These are phyloP conservation scores for Pristionchus pacificus DNA, from an alignment of 1,140 invertebrate species.

Conservation along the genomic window DNA sequence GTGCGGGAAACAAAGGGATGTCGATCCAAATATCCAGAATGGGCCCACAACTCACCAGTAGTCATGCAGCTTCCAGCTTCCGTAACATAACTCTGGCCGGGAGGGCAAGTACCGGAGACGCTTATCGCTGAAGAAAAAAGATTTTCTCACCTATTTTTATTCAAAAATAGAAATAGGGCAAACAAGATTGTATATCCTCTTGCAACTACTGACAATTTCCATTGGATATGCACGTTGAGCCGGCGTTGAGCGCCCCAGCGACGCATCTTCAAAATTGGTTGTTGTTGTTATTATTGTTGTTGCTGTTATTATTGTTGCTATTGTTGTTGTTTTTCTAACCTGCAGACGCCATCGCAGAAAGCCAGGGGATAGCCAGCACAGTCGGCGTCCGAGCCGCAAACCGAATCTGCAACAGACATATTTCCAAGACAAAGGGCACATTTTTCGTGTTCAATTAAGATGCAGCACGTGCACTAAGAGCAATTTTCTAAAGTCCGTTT, in stretches of 20 bases:
- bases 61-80: constrained; percentile 53
- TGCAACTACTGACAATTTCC: constrained; percentile 10
- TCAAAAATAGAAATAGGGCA: too few species aligned
- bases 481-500: too few species aligned
- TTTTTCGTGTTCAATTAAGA: too few species aligned
- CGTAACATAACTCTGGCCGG: constrained; percentile 49
- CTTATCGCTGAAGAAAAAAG: constrained; percentile 21
- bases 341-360: constrained; percentile 54
- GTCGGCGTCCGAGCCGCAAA: constrained; percentile 42
- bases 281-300: too few species aligned
- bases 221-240: constrained; percentile 49
- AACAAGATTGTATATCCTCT: neutral
- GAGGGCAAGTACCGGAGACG: constrained; percentile 39
- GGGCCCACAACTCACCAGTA: constrained; percentile 32
- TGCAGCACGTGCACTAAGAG: too few species aligned
- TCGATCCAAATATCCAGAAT: constrained; percentile 11
- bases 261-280: too few species aligned
- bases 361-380: constrained; percentile 53
- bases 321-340: too few species aligned
- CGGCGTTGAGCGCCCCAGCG: constrained; percentile 52
- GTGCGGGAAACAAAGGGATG: too few species aligned
- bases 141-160: too few species aligned
- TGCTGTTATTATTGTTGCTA: too few species aligned
- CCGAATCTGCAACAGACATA: constrained; percentile 16
- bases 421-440: too few species aligned